Percentiles rank a stretch among this genome's conserved stretches.
Conservation (phyloP, 2,113 vertebrate species). For the Diglossa brunneiventris region DNA sequence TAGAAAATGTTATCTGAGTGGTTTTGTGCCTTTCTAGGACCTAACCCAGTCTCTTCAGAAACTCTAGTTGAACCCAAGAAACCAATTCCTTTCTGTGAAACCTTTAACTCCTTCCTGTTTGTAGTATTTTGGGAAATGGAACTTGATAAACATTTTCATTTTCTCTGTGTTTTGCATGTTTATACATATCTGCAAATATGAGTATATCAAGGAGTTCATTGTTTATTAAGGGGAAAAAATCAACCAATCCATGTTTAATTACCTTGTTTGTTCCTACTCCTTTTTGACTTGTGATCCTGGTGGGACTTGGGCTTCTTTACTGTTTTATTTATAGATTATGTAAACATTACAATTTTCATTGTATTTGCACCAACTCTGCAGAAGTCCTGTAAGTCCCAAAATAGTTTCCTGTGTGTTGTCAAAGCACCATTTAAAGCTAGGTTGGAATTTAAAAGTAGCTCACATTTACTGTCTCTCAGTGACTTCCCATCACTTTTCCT, state of each 20-base stretch:
- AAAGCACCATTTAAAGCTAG: conserved; percentile 11
- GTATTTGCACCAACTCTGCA: not conserved
- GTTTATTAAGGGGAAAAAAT: not conserved
- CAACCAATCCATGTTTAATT: not conserved
- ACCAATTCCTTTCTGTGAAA: not conserved
- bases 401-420: not conserved
- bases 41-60: not conserved
- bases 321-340: conserved; percentile 21
- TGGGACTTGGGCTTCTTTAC: not conserved
- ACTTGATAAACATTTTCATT: not conserved
- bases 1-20: not conserved
- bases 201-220: not conserved
- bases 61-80: not conserved
- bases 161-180: not conserved
- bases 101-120: not conserved
- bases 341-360: conserved; percentile 20
- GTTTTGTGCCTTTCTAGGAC: not conserved
- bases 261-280: not conserved
- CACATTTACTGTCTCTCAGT: not conserved
- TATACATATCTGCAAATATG: not conserved
- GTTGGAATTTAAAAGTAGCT: not conserved
- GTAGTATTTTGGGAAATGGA: not conserved
- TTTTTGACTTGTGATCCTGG: not conserved
- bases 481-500: conserved; percentile 21
- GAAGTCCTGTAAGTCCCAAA: not conserved